phyloP scores from a whole-genome alignment of 2,888 invertebrate genomes.

The Galerucella nymphaeae region DNA sequence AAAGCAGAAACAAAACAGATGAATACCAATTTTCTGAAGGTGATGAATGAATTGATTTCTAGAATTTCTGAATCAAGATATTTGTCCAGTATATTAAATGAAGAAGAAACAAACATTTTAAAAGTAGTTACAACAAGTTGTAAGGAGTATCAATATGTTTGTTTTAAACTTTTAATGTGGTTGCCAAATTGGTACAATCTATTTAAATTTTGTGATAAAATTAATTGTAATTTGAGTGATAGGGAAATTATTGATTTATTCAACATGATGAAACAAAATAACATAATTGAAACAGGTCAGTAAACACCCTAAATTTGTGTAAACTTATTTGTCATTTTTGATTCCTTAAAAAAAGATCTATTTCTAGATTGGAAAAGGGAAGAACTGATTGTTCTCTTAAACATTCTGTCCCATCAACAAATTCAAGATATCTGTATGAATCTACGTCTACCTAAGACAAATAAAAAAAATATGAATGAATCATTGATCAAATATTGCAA shows the following conservation, averaged over 20 bases:
- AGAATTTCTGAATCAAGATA: background rate
- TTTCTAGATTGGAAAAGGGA: conserved; percentile 42
- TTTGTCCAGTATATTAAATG: conserved; percentile 6
- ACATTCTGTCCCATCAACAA: conserved; percentile 32
- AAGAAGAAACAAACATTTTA: conserved; percentile 18
- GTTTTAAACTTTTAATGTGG: conserved; percentile 51
- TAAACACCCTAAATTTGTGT: background rate
- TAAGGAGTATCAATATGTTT: conserved; percentile 46
- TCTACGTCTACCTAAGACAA: conserved; percentile 36
- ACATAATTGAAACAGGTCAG: conserved; percentile 51
- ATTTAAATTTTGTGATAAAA: conserved; percentile 46
- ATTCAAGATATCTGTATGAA: conserved; percentile 37
- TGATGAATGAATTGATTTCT: conserved; percentile 8
- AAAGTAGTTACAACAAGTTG: conserved; percentile 12
- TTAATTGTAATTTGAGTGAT: conserved; percentile 43
- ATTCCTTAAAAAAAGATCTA: background rate
- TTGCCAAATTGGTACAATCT: conserved; percentile 51
- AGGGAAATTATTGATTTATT: conserved; percentile 48
- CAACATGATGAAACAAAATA: conserved; percentile 43
- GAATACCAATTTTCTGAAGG: conserved; percentile 2
- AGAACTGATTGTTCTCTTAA: conserved; percentile 36
- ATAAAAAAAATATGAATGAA: conserved; percentile 49
- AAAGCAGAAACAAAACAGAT: conserved; percentile 14
- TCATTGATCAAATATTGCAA: conserved; percentile 49
- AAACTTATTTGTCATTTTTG: too few relatives aligned